Conservation (phyloP, 2,888 invertebrate species). For the Craniophora ligustri region DNA sequence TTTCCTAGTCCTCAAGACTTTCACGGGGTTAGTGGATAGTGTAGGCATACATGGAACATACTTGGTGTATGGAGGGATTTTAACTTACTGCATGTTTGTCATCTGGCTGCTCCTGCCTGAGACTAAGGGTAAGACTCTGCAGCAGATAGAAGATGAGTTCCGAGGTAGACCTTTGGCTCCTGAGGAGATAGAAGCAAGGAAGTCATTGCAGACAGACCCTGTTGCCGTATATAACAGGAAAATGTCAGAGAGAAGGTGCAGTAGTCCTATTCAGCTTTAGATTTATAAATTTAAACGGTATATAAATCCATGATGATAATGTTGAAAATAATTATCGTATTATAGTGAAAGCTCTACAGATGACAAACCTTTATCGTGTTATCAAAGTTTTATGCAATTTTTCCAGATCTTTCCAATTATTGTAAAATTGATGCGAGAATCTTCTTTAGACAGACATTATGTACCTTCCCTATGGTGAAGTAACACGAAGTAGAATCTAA, state of each 20-base stretch:
- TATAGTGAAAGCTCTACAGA: not conserved
- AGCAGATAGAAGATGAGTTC: constrained; percentile 90
- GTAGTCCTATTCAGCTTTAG: constrained; percentile 45
- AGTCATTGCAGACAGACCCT: constrained; percentile 61
- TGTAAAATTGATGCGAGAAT: too few species aligned
- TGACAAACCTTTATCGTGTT: too few species aligned
- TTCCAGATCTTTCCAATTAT: too few species aligned
- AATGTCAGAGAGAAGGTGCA: constrained; percentile 60
- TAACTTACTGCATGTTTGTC: constrained; percentile 83
- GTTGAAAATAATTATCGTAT: too few species aligned
- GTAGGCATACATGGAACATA: constrained; percentile 88
- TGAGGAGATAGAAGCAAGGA: constrained; percentile 54
- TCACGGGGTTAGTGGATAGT: constrained; percentile 81
- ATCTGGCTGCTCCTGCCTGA: constrained; percentile 89
- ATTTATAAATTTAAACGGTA: not conserved
- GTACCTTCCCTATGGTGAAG: too few species aligned
- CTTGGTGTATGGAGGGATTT: constrained; percentile 83
- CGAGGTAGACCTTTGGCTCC: constrained; percentile 60
- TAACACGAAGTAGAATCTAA: too few species aligned
- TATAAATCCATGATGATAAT: not conserved
- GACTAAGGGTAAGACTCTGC: constrained; percentile 89
- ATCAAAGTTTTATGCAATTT: too few species aligned
- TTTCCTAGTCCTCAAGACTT: constrained; percentile 89
- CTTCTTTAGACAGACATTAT: too few species aligned
- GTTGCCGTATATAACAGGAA: constrained; percentile 60